A percentile compares a stretch with the other conserved stretches of the same genome.
phyloP scores from a whole-genome alignment of 2,797 vertebrate genomes.

The Spinus olivaceus region DNA sequence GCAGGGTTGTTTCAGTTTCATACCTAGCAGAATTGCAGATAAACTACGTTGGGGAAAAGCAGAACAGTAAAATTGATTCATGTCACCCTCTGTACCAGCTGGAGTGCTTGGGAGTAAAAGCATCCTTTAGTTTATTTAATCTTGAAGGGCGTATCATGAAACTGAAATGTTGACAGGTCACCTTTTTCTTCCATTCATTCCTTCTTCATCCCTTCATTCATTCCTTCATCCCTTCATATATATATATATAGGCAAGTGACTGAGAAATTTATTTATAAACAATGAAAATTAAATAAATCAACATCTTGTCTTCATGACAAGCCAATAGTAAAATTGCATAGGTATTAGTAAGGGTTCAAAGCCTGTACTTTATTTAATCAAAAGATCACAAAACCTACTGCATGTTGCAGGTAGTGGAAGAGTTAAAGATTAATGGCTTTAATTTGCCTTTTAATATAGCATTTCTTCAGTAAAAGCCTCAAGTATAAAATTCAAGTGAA shows the following conservation, averaged over 20 bases:
- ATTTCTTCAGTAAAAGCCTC: slow-evolving; percentile 73
- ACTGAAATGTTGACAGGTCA: slow-evolving; percentile 18
- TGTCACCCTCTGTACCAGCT: background rate
- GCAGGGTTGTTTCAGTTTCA: slow-evolving; percentile 14
- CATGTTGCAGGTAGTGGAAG: slow-evolving; percentile 65
- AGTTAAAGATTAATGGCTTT: slow-evolving; percentile 79
- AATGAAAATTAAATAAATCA: slow-evolving; percentile 1
- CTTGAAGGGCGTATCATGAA: background rate
- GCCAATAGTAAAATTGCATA: background rate
- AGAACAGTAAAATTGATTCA: slow-evolving; percentile 44
- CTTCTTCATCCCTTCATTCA: background rate
- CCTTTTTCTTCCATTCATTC: slow-evolving; percentile 7
- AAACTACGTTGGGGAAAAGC: background rate
- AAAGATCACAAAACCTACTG: slow-evolving; percentile 34
- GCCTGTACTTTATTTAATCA: slow-evolving; percentile 57
- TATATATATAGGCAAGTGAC: background rate
- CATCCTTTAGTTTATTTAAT: slow-evolving; percentile 26
- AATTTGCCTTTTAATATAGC: slow-evolving; percentile 78
- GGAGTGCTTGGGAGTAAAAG: slow-evolving; percentile 23
- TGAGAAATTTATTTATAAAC: background rate
- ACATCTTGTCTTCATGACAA: background rate
- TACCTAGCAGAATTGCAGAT: background rate
- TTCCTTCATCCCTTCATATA: background rate
- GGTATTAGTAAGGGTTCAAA: slow-evolving; percentile 52
- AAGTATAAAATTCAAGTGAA: slow-evolving; percentile 76